Conservation (phyloP, 2,797 vertebrate genomes). For the Onychomys arenicola region DNA sequence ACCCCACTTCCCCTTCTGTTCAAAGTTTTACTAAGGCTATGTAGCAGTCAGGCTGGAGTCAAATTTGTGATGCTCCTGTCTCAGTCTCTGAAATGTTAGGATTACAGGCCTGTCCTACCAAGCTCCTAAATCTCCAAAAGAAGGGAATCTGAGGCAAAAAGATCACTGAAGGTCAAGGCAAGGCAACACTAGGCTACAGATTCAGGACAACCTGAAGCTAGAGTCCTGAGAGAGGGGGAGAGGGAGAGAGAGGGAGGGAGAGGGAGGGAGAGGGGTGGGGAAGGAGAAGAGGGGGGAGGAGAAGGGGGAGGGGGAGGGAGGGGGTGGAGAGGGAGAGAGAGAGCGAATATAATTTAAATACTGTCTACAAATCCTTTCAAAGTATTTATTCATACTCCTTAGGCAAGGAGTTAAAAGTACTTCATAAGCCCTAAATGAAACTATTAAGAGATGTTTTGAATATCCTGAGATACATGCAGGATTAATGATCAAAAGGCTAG, state of each 20-base stretch:
- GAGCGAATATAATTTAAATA: conserved; percentile 64
- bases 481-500: conserved; percentile 51
- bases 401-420: conserved; percentile 36
- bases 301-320: not conserved
- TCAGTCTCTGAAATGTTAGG: not conserved
- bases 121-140: not conserved
- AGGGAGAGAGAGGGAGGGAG: not conserved
- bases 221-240: not conserved
- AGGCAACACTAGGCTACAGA: not conserved
- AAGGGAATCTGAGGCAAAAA: not conserved
- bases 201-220: not conserved
- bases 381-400: conserved; percentile 56
- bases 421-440: conserved; percentile 55
- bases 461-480: conserved; percentile 42
- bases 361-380: conserved; percentile 58
- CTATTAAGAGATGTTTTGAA: conserved; percentile 46
- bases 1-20: not conserved
- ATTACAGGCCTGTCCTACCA: not conserved
- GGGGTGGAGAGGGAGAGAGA: not conserved
- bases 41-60: not conserved
- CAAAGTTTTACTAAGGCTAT: not conserved
- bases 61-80: not conserved
- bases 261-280: too few species aligned
- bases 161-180: not conserved
- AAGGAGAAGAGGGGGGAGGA: not conserved